A percentile compares a stretch with the other conserved stretches of the same genome.
phyloP scores from a whole-genome alignment of 2,113 vertebrate species.

The Alces alces region DNA sequence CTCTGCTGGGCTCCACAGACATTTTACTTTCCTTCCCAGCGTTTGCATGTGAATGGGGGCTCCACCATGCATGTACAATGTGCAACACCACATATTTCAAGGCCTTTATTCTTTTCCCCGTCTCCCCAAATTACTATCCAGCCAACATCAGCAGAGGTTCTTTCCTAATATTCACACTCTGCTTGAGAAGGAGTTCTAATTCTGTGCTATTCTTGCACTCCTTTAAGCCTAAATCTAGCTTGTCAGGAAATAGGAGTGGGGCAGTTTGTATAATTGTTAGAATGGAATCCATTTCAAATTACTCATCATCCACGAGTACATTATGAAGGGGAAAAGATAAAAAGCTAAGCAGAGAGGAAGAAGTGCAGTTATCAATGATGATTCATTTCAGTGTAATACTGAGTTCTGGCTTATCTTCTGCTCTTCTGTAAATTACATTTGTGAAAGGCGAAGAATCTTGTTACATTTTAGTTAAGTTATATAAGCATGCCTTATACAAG shows the following conservation, averaged over 20 bases:
- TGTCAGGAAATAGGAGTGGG: background rate
- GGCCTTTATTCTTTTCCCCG: fast-evolving
- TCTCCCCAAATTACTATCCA: background rate
- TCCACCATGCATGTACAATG: background rate
- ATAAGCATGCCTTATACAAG: background rate
- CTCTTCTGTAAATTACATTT: background rate
- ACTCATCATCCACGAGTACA: background rate
- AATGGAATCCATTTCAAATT: background rate
- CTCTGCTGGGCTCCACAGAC: background rate
- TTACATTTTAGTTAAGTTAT: background rate
- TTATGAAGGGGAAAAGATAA: background rate
- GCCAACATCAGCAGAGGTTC: too few relatives aligned
- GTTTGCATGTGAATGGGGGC: too few relatives aligned
- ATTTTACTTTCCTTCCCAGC: background rate
- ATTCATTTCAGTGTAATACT: background rate
- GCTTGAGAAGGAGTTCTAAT: background rate
- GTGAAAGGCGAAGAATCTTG: background rate
- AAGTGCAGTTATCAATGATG: background rate
- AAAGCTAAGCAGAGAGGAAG: background rate
- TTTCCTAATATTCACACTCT: too few relatives aligned
- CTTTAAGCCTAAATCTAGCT: background rate
- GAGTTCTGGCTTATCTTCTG: background rate
- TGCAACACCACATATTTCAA: fast-evolving
- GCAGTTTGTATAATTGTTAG: background rate
- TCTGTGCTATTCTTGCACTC: background rate